Evolutionary conservation across 2,113 vertebrate species (phyloP).

Genomic region (Gymnocephalus cernua): DNA sequence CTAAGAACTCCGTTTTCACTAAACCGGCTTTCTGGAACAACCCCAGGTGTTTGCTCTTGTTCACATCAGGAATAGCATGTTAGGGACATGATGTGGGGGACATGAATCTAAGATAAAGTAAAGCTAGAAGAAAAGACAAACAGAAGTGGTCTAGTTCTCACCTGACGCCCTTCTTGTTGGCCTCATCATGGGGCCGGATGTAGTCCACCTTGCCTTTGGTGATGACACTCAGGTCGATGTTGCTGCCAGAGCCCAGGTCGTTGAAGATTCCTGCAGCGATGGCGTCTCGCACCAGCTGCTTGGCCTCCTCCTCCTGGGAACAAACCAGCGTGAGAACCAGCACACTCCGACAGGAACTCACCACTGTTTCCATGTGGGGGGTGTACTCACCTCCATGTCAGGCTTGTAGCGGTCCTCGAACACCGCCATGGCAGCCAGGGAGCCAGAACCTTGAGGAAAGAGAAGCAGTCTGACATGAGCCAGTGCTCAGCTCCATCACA

Average conservation of each 20-base stretch:
- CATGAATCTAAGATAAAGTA: not conserved
- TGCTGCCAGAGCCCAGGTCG: constrained; percentile 96
- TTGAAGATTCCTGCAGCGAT: constrained; percentile 97
- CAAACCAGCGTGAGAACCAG: not conserved
- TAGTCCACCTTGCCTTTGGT: constrained; percentile 94
- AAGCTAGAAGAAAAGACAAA: not conserved
- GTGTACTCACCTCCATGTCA: constrained; percentile 90
- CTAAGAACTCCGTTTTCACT: too few species aligned
- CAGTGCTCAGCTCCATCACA: not conserved
- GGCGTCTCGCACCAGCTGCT: constrained; percentile 92
- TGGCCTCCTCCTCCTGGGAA: constrained; percentile 92
- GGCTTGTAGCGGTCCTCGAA: constrained; percentile 96
- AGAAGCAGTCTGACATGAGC: not conserved
- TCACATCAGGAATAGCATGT: not conserved
- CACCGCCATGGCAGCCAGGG: constrained; percentile 96
- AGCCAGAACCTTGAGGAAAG: constrained; percentile 90
- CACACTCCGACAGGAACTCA: not conserved
- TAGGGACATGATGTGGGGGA: not conserved
- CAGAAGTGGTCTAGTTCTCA: constrained; percentile 53
- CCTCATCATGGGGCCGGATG: constrained; percentile 90
- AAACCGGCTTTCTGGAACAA: too few species aligned
- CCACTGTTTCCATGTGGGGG: not conserved
- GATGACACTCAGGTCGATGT: constrained; percentile 96
- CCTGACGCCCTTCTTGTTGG: constrained; percentile 96
- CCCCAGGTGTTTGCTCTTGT: too few species aligned